Percentiles rank a stretch among this genome's conserved stretches.
Evolutionary conservation across 53 echinoderm and acorn worm genomes (phyloP).

Genomic region (Temnopleurus reevesii): DNA sequence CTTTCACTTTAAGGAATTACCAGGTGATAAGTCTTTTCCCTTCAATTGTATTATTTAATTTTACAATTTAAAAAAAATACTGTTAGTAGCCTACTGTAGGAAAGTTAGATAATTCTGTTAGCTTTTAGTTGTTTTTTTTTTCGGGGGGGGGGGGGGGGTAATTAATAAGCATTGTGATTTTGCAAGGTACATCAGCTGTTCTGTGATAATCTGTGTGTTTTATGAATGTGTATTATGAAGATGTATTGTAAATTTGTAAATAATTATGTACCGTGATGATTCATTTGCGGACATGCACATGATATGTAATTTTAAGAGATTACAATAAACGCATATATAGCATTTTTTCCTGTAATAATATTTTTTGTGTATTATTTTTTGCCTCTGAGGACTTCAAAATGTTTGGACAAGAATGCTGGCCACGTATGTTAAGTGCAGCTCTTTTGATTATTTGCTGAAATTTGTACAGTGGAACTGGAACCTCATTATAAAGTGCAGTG

Average conservation of each 20-base stretch:
- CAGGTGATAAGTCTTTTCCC: too few relatives aligned
- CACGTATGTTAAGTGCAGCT: too few relatives aligned
- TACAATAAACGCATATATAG: constrained; percentile 23
- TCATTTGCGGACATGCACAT: not conserved
- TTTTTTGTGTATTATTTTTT: not conserved
- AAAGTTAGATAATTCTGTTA: too few relatives aligned
- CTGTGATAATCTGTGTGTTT: not conserved
- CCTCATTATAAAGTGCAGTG: too few relatives aligned
- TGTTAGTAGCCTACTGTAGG: too few relatives aligned
- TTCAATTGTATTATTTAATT: too few relatives aligned
- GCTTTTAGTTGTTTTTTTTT: not conserved
- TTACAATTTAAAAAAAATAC: too few relatives aligned
- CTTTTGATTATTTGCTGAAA: too few relatives aligned
- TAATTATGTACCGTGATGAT: not conserved
- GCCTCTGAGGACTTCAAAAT: too few relatives aligned
- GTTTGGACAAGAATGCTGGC: not conserved
- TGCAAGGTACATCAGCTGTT: not conserved
- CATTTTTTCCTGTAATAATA: not conserved
- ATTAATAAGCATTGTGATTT: not conserved
- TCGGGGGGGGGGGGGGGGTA: not conserved
- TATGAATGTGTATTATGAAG: not conserved
- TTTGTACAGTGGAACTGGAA: too few relatives aligned
- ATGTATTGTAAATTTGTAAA: constrained; percentile 28
- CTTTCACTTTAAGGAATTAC: too few relatives aligned
- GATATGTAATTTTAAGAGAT: constrained; percentile 39